Evolutionary conservation across 2,113 vertebrate genomes (phyloP).

Genomic region (Entosphenus tridentatus): DNA sequence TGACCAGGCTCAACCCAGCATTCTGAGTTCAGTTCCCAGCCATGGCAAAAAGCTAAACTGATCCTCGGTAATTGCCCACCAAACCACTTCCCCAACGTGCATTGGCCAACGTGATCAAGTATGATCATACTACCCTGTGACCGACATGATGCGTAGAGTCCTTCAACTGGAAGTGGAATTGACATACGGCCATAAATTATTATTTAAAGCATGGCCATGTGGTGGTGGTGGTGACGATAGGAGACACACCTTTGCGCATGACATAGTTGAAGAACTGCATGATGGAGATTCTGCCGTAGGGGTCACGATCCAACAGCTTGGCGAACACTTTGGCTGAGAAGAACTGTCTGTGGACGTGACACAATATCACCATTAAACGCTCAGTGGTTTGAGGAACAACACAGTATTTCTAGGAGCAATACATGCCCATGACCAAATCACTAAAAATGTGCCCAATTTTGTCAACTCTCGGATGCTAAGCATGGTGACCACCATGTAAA

Average conservation of each 20-base stretch:
- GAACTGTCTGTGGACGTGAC: slow-evolving; percentile 41
- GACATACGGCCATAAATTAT: background rate
- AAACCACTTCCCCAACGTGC: too few relatives aligned
- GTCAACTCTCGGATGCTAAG: too few relatives aligned
- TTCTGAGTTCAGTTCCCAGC: too few relatives aligned
- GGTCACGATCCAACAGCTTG: slow-evolving; percentile 72
- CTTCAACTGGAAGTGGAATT: slow-evolving; percentile 5
- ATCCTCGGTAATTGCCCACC: too few relatives aligned
- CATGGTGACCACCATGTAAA: too few relatives aligned
- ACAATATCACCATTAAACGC: background rate
- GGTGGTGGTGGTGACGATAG: background rate
- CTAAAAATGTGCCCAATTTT: too few relatives aligned
- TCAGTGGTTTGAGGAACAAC: slow-evolving; percentile 1
- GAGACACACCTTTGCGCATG: slow-evolving; percentile 67
- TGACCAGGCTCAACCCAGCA: too few relatives aligned
- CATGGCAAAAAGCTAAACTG: too few relatives aligned
- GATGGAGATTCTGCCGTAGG: slow-evolving; percentile 82
- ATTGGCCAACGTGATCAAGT: too few relatives aligned
- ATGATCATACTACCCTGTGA: too few relatives aligned
- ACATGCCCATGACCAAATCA: too few relatives aligned
- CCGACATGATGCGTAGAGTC: background rate
- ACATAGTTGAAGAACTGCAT: slow-evolving; percentile 99
- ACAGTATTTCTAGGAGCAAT: too few relatives aligned
- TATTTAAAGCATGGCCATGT: slow-evolving; percentile 3
- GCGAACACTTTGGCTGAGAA: slow-evolving; percentile 79